Conservation (phyloP, 2,113 vertebrate genomes). For the Psilopogon haemacephalus region DNA sequence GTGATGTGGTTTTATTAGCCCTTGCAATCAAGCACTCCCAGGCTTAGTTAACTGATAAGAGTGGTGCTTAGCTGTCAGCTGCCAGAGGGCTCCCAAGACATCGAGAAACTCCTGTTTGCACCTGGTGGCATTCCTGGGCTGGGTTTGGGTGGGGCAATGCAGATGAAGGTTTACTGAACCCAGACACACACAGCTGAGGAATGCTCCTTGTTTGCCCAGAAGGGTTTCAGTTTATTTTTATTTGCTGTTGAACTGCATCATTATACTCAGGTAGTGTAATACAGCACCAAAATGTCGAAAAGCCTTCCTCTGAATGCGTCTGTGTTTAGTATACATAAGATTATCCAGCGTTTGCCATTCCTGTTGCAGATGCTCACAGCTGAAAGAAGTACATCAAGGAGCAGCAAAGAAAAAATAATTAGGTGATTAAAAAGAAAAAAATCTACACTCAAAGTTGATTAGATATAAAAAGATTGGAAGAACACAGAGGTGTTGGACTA, state of each 20-base stretch:
- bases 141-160: background rate
- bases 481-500: background rate
- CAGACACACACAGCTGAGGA: background rate
- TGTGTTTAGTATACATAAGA: background rate
- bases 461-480: background rate
- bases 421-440: background rate
- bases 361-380: background rate
- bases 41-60: background rate
- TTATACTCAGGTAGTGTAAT: background rate
- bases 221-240: background rate
- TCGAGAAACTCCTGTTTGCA: background rate
- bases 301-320: background rate
- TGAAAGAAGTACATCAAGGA: background rate
- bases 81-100: background rate
- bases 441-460: background rate
- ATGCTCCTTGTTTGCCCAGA: background rate
- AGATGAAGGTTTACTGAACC: background rate
- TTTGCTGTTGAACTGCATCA: background rate
- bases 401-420: background rate
- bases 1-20: background rate
- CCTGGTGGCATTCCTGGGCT: conserved; percentile 8
- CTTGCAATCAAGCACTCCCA: background rate
- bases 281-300: background rate
- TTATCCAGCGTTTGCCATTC: background rate
- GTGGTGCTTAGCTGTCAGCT: background rate